These are phyloP conservation scores for Pelodiscus sinensis DNA, from an alignment of 2,113 vertebrate species.

Conservation along the genomic window DNA sequence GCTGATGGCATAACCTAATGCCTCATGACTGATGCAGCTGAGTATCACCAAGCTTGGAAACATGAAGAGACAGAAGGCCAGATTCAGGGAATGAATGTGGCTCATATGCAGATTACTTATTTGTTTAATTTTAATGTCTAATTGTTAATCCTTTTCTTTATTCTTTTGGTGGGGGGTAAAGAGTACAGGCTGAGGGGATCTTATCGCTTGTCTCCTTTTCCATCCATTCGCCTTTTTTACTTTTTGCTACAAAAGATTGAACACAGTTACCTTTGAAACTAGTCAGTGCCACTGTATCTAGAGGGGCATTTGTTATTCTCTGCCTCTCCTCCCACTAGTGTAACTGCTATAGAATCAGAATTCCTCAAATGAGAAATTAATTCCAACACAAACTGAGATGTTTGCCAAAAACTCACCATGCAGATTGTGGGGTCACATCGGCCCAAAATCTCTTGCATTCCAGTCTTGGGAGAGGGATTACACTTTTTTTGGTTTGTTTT, in stretches of 20 bases:
- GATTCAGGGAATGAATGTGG: neutral
- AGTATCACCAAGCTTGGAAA: constrained; percentile 55
- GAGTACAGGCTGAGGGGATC: neutral
- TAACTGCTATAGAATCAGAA: neutral
- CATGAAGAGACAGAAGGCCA: constrained; percentile 23
- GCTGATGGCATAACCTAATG: constrained; percentile 53
- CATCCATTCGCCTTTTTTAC: neutral
- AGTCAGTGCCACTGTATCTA: neutral
- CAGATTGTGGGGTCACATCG: neutral
- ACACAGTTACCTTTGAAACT: constrained; percentile 18
- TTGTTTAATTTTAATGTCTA: constrained; percentile 39
- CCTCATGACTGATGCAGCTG: constrained; percentile 68
- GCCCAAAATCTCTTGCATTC: neutral
- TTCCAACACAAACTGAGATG: neutral
- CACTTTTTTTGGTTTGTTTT: neutral
- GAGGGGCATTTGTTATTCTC: neutral
- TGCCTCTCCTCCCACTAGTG: neutral
- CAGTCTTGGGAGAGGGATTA: neutral
- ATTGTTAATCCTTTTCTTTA: neutral
- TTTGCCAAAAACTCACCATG: neutral
- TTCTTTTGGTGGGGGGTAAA: fast-evolving
- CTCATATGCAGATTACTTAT: neutral
- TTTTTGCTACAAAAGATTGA: neutral
- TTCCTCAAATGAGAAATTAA: neutral
- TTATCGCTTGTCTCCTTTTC: neutral